These are phyloP conservation scores for Nowickia ferox DNA, from an alignment of 2,888 invertebrate genomes.

Conservation along the genomic window DNA sequence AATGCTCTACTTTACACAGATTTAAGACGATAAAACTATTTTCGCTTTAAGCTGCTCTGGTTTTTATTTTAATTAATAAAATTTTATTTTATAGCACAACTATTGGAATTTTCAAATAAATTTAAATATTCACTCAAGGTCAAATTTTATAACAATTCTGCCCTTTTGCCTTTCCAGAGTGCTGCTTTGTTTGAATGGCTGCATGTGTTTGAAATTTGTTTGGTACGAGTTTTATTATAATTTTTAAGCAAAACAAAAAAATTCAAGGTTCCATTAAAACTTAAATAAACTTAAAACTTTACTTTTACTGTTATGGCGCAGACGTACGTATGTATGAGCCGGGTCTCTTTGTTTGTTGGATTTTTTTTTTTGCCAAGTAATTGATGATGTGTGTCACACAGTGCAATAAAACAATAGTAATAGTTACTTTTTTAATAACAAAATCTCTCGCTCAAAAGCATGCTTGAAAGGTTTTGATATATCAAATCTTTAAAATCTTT, in stretches of 20 bases:
- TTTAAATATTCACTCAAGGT: slow-evolving; percentile 50
- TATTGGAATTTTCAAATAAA: slow-evolving; percentile 7
- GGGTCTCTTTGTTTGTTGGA: neutral
- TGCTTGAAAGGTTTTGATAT: slow-evolving; percentile 17
- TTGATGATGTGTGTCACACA: slow-evolving; percentile 63
- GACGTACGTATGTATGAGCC: neutral
- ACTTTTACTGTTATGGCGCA: slow-evolving; percentile 14
- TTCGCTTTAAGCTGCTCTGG: neutral
- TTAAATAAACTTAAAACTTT: slow-evolving; percentile 3
- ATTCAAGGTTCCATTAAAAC: slow-evolving; percentile 31
- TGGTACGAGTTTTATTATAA: neutral
- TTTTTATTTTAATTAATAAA: neutral
- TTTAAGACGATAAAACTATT: neutral
- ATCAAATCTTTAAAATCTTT: neutral
- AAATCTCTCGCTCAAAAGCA: slow-evolving; percentile 46
- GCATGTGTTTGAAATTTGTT: neutral
- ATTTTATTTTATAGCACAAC: neutral
- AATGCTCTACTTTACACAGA: neutral
- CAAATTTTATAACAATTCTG: slow-evolving; percentile 54
- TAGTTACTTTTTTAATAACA: slow-evolving; percentile 26
- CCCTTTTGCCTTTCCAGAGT: slow-evolving; percentile 38
- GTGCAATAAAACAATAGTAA: slow-evolving; percentile 26
- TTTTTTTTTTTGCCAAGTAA: slow-evolving; percentile 48
- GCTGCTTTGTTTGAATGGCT: neutral
- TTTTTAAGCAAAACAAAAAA: neutral